These are phyloP conservation scores for Telmatochromis bifrenatus DNA, from an alignment of 2,113 vertebrate genomes.

Conservation along the genomic window DNA sequence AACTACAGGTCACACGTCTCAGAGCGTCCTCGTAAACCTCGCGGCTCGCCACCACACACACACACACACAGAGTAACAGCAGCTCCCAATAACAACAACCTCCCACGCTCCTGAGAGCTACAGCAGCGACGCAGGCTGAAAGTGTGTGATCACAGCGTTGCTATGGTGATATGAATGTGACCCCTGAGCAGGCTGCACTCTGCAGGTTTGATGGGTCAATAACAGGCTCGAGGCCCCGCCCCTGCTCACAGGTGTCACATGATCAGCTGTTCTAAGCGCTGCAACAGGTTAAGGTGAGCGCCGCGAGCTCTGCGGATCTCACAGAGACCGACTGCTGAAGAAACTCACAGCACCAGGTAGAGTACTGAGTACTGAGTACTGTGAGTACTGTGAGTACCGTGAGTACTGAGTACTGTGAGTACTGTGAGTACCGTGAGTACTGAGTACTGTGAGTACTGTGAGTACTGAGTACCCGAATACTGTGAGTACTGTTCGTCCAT, in stretches of 20 bases:
- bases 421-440: background rate
- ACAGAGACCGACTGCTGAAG: background rate
- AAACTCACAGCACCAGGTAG: background rate
- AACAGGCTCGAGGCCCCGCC: background rate
- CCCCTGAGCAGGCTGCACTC: background rate
- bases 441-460: rapidly evolving
- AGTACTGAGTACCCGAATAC: background rate
- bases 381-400: rapidly evolving
- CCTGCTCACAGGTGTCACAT: background rate
- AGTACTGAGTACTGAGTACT: too few species aligned
- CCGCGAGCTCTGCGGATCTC: too few species aligned
- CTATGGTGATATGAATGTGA: background rate
- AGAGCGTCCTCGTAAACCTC: background rate
- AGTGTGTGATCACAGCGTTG: background rate
- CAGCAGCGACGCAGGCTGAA: background rate
- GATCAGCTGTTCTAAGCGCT: background rate
- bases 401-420: background rate
- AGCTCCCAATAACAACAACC: background rate
- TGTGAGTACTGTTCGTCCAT: background rate
- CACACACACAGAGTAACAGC: background rate
- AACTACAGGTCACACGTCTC: background rate
- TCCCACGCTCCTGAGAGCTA: background rate
- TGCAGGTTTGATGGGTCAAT: background rate
- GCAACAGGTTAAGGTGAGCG: background rate
- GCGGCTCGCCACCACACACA: rapidly evolving